Evolutionary conservation across 2,888 invertebrate species (phyloP), one percentile per base, ranked within the genome.

Genomic region (Drosophila rubida): DNA sequence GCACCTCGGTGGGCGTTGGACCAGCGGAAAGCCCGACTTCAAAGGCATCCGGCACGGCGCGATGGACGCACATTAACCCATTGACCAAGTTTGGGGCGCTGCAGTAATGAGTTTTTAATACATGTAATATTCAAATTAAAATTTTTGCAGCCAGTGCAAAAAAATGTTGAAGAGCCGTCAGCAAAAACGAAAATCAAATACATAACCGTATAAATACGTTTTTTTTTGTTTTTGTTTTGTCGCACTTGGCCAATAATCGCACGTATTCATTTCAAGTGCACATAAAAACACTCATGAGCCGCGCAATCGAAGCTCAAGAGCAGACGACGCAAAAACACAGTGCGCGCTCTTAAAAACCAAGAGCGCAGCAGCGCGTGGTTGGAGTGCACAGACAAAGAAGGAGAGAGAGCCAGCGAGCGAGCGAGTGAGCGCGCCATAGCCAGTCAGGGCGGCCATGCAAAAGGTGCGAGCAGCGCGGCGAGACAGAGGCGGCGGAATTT

Each of bases 81-180:
- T 84, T 82, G 82, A 82, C 82, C 82, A 87, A 82, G 67, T 78
- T 82, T 63, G 61, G 49, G 67, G 78, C 60, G 67, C 70, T 57
- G 58, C 66, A 66, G 60, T 82, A 82, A 82, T 82, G 82, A 78
- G 78, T 84, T 84, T 82, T 82, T 82, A 82, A 87, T 82, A 87
- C 84, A 73, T 87, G 84, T 82, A 87, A 87, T 87, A 87, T 87
- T 82, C 75, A 82, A 82, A 82, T 82, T 82, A 86, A 83, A 86
- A 86, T 72, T 59, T 55, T 45, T 57, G 51, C 54, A 11, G n/a
- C 30, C 22, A 9, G 14, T 27, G 14, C 1, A 32, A 37, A 64
- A 69, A 68, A 69, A 78, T 64, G 14, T 39, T 39, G 44, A 65
- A 70, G 50, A 53, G 51, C 55, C 41, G 53, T 59, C 57, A 42